These are phyloP conservation scores for Anser cygnoides DNA, from an alignment of 2,113 vertebrate species.

Conservation along the genomic window DNA sequence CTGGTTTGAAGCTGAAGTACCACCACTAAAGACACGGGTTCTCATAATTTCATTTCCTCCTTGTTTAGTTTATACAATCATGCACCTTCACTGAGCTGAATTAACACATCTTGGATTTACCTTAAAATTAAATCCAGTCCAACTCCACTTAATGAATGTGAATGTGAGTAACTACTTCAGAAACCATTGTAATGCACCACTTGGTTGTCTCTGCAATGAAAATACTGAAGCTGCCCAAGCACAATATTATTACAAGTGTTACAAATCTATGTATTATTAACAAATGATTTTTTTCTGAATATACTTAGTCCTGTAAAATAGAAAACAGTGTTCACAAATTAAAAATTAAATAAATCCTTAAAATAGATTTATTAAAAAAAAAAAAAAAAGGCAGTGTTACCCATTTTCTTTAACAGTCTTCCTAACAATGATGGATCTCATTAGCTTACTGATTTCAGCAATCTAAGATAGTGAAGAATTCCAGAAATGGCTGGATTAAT, in stretches of 20 bases:
- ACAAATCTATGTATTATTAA: not conserved
- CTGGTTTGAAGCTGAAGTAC: not conserved
- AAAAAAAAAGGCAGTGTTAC: not conserved
- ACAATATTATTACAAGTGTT: not conserved
- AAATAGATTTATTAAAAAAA: too few relatives aligned
- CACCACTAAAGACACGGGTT: not conserved
- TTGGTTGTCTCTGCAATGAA: not conserved
- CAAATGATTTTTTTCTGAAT: not conserved
- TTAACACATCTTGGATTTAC: not conserved
- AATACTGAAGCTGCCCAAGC: not conserved
- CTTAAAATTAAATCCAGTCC: not conserved
- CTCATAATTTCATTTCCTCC: not conserved
- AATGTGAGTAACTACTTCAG: rapidly evolving
- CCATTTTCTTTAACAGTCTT: not conserved
- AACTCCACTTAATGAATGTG: not conserved
- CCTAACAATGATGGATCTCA: not conserved
- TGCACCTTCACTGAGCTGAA: not conserved
- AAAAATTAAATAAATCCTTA: not conserved
- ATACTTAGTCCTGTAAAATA: not conserved
- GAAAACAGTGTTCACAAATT: not conserved
- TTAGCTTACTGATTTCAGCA: conserved; percentile 21
- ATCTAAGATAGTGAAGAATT: not conserved
- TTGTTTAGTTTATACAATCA: not conserved
- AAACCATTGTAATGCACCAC: not conserved
- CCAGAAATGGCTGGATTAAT: not conserved